phyloP scores from a whole-genome alignment of 2,888 invertebrate genomes.

The Keiferia lycopersicella region DNA sequence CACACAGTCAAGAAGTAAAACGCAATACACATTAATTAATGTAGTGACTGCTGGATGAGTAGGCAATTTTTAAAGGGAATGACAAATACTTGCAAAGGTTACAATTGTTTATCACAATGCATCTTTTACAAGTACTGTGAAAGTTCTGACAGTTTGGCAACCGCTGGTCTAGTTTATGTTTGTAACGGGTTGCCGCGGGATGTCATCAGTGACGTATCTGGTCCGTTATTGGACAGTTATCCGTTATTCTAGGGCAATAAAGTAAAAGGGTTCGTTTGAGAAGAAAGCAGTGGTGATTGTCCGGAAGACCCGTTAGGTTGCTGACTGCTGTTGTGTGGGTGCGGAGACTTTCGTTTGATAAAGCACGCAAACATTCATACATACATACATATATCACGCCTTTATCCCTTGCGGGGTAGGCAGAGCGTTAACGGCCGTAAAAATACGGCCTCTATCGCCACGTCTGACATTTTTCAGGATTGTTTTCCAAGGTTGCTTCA shows the following conservation, averaged over 20 bases:
- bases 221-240: conserved; percentile 45
- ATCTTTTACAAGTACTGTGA: not conserved
- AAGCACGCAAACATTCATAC: not conserved
- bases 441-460: too few relatives aligned
- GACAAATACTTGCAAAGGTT: too few relatives aligned
- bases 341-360: not conserved
- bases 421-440: too few relatives aligned
- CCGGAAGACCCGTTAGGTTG: conserved; percentile 1
- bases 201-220: conserved; percentile 49
- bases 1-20: too few relatives aligned
- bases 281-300: conserved; percentile 18
- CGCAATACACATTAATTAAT: too few relatives aligned
- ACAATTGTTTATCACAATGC: too few relatives aligned
- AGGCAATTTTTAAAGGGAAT: too few relatives aligned
- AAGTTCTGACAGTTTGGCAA: conserved; percentile 9
- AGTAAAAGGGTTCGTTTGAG: conserved; percentile 28
- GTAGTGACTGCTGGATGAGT: not conserved
- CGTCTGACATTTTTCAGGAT: too few relatives aligned
- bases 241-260: conserved; percentile 33
- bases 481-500: too few relatives aligned
- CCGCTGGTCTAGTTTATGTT: conserved; percentile 48
- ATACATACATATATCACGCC: too few relatives aligned
- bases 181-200: conserved; percentile 58
- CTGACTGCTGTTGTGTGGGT: conserved; percentile 2
- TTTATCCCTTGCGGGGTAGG: too few relatives aligned